Conservation (phyloP, 2,888 invertebrate species). For the Opisthograptis luteolata region DNA sequence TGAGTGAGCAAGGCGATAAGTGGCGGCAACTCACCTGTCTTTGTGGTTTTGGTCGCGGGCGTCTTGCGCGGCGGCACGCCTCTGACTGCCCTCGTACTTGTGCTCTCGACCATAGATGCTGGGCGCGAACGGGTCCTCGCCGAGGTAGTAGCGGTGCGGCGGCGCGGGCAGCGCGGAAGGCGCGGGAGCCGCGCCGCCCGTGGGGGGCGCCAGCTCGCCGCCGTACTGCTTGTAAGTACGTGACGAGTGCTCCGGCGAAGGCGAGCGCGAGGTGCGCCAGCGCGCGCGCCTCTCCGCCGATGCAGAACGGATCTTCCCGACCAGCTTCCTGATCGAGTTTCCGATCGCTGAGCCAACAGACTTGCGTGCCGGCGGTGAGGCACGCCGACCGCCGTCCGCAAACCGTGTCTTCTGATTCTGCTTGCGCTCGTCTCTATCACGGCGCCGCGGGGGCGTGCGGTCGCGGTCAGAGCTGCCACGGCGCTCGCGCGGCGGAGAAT, state of each 20-base stretch:
- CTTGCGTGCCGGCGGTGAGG: conserved; percentile 72
- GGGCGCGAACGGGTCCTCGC: conserved; percentile 93
- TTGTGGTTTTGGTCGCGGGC: conserved; percentile 64
- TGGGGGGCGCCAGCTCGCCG: conserved; percentile 76
- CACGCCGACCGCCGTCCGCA: conserved; percentile 70
- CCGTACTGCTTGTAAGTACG: conserved; percentile 81
- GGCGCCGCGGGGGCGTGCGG: conserved; percentile 73
- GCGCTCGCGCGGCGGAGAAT: conserved; percentile 86
- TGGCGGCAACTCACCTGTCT: conserved; percentile 70
- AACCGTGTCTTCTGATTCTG: conserved; percentile 90
- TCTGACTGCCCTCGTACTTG: conserved; percentile 89
- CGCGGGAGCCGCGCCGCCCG: conserved; percentile 66
- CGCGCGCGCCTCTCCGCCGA: conserved; percentile 86
- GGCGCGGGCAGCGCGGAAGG: conserved; percentile 77
- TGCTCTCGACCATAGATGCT: conserved; percentile 94
- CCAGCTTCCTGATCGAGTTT: conserved; percentile 91
- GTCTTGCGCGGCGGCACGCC: conserved; percentile 71
- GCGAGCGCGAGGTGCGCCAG: conserved; percentile 84
- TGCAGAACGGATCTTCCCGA: conserved; percentile 92
- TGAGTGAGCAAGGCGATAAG: conserved; percentile 5
- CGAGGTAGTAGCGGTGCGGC: conserved; percentile 92
- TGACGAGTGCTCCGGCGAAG: conserved; percentile 85
- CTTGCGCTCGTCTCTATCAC: conserved; percentile 81
- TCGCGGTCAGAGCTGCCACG: conserved; percentile 74
- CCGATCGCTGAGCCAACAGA: conserved; percentile 87